Percentiles rank a stretch among this genome's conserved stretches.
phyloP scores from a whole-genome alignment of 2,113 vertebrate species.

The Mus pahari region DNA sequence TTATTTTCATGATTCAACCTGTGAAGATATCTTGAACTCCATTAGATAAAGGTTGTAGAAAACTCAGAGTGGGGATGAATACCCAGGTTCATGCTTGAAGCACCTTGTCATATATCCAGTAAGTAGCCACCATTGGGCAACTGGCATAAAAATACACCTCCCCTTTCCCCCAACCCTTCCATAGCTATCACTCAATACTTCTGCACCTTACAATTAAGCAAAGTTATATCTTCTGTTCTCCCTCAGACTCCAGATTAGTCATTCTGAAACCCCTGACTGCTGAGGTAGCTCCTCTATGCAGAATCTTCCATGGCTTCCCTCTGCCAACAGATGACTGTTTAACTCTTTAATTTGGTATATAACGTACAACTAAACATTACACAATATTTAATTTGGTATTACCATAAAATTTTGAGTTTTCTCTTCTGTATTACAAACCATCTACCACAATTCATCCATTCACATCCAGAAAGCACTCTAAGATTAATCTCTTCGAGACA shows the following conservation, averaged over 20 bases:
- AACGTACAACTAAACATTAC: neutral
- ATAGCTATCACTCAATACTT: neutral
- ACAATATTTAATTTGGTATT: neutral
- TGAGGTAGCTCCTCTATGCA: neutral
- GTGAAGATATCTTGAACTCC: neutral
- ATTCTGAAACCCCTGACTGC: neutral
- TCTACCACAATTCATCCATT: neutral
- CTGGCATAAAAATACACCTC: neutral
- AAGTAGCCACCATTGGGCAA: neutral
- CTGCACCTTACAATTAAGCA: neutral
- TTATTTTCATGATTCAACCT: neutral
- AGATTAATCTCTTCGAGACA: neutral
- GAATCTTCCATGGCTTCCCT: neutral
- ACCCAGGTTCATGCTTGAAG: neutral
- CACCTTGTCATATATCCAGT: neutral
- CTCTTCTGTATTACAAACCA: neutral
- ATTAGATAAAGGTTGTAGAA: neutral
- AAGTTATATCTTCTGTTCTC: neutral
- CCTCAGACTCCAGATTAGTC: neutral
- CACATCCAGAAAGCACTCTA: neutral
- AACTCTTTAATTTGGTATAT: neutral
- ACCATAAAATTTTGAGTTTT: constrained; percentile 7
- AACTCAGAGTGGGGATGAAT: neutral
- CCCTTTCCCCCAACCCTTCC: neutral
- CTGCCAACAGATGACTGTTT: neutral